Base-by-base conservation (phyloP, 2,113 vertebrate genomes). In the Trematomus loennbergii region DNA sequence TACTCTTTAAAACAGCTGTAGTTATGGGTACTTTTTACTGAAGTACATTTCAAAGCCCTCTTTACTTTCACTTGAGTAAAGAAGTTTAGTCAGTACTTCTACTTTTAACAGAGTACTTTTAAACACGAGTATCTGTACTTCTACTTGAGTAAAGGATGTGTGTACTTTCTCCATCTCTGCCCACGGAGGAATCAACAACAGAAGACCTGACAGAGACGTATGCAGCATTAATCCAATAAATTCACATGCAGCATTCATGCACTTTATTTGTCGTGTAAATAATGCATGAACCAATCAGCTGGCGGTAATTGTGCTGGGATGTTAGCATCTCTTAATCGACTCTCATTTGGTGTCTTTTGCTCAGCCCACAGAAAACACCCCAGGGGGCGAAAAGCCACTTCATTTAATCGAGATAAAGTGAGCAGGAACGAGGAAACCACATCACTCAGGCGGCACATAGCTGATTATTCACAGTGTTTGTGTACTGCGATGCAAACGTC, bases 241-340 rank as follows among this genome's bases (percentile, higher is more conserved):
- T 64, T 45, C 33, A 16, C 78, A 81, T 20, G 69, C 63, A 72
- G 50, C 70, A 48, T 55, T 73, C 48, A 29, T 57, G 57, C 33
- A 55, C 43, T 78, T n/a, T 72, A 75, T 81, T 72, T 18, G 22
- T 20, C 45, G 2, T 12, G 50, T 78, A 59, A 81, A 74, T 57
- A 72, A 88, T 71, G 60, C 4, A 83, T 17, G 36, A 77, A 70
- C 40, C 55, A 50, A 76, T 81, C 12, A 45, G 52, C 54, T 20
- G 69, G 3, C 0, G 48, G 46, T 65, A 58, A 85, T 70, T 84
- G 72, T 33, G 54, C 72, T 45, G 10, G 48, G 66, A 57, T 65
- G 45, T 77, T 83, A 53, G 79, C 50, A 72, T 50, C 75, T 82
- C 79, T 82, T 87, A 81, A 90, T 84, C 33, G 17, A 81, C 76